Evolutionary conservation across 2,797 vertebrate species (phyloP), one percentile per base, ranked within the genome.

Genomic region (Coranthus polyacanthus): DNA sequence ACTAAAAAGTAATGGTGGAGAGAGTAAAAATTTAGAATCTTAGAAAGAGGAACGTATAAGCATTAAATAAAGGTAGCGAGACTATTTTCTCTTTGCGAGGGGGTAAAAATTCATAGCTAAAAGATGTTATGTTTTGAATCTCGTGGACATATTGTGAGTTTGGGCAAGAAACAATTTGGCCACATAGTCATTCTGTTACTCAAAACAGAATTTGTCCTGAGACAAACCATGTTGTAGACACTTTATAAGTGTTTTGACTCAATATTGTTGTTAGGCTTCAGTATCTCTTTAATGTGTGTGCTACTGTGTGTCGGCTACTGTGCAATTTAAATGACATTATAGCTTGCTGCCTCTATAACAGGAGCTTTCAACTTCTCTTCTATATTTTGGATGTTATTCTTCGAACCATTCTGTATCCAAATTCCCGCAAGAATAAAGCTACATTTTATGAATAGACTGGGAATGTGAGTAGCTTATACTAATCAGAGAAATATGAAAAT

Each of bases 401-500:
- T 68, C 60, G 42, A 68, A 64, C 49, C 50, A 76, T 84, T 60
- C 85, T 82, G 56, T 57, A 59, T 55, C 72, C 32, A 77, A 80
- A 88, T 85, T 82, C 73, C 81, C 81, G 74, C 80, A 65, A 71
- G 81, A 86, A 84, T 73, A 82, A 79, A 91, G 68, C 47, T 66
- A 70, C 66, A 83, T 81, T 88, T 88, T 83, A 41, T 78, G 57
- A 85, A 84, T 82, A 82, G 76, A 75, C 74, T 70, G 70, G 78
- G 62, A 77, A 82, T 84, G 68, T 82, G 71, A 88, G 80, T 75
- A 79, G 81, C 81, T 69, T 73, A 87, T 70, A 78, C 63, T 85
- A 91, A 90, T 89, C 84, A 84, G 70, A 89, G 79, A 78, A 87
- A 89, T 79, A 62, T 57, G 65, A 85, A 88, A 89, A 90, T 78